phyloP scores from a whole-genome alignment of 2,797 vertebrate species.

The Agapornis canus region DNA sequence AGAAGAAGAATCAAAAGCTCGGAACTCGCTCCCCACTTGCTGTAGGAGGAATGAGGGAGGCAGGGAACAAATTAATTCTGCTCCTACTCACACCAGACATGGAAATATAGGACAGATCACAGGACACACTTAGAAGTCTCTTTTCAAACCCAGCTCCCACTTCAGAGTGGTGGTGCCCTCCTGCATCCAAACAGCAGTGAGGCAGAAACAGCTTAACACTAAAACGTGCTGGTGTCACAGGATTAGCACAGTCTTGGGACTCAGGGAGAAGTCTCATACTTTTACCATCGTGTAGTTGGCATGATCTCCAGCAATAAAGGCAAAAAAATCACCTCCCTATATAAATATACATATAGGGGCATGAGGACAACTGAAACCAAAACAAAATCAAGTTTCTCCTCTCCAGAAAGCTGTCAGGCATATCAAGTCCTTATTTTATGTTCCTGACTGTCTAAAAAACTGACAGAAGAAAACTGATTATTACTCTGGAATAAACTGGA shows the following conservation, averaged over 20 bases:
- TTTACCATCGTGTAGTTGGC: neutral
- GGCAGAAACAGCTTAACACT: neutral
- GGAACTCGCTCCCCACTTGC: neutral
- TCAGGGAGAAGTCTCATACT: fast-evolving
- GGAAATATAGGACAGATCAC: neutral
- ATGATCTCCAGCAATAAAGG: neutral
- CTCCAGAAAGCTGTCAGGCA: neutral
- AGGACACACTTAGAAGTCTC: neutral
- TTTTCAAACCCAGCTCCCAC: neutral
- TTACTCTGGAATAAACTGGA: neutral
- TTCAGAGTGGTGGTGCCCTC: neutral
- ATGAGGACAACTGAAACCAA: neutral
- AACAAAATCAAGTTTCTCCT: neutral
- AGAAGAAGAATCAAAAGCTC: neutral
- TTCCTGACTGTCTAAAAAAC: neutral
- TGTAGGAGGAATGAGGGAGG: fast-evolving
- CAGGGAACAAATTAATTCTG: neutral
- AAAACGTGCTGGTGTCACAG: neutral
- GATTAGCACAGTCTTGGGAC: neutral
- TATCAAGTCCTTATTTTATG: neutral
- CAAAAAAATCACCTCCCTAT: neutral
- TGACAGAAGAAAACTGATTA: neutral
- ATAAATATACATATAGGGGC: neutral
- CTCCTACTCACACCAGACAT: neutral
- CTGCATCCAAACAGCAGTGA: fast-evolving